These are phyloP conservation scores for Pseudomyrmex flavicornis DNA, from an alignment of 1,140 invertebrate species.

Conservation along the genomic window DNA sequence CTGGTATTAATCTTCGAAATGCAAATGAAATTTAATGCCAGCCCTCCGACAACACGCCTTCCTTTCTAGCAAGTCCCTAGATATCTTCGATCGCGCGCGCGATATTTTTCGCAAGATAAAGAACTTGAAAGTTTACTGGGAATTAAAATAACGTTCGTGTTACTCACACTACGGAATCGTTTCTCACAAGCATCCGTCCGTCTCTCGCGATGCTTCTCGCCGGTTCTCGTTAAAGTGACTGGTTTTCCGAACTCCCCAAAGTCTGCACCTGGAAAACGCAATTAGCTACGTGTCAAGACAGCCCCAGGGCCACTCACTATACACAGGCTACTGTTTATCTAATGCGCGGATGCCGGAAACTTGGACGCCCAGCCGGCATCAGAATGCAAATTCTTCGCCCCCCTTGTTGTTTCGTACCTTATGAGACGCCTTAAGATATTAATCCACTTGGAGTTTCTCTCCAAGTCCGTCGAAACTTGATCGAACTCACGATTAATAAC, in stretches of 20 bases:
- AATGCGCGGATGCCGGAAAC: slow-evolving; percentile 44
- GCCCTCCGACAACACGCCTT: slow-evolving; percentile 18
- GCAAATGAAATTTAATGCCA: slow-evolving; percentile 56
- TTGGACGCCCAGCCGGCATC: slow-evolving; percentile 29
- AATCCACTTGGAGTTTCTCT: slow-evolving; percentile 44
- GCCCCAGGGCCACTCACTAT: slow-evolving; percentile 33
- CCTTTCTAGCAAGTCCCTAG: background rate
- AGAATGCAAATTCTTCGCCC: slow-evolving; percentile 51
- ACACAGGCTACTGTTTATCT: slow-evolving; percentile 52
- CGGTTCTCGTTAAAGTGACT: background rate
- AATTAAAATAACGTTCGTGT: slow-evolving; percentile 11
- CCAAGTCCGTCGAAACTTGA: slow-evolving; percentile 27
- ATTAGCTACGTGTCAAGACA: slow-evolving; percentile 55
- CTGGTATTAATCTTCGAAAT: slow-evolving; percentile 54
- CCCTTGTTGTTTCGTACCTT: slow-evolving; percentile 41
- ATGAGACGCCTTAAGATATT: slow-evolving; percentile 40
- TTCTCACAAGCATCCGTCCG: slow-evolving; percentile 14
- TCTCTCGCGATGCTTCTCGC: slow-evolving; percentile 20
- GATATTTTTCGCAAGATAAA: no score
- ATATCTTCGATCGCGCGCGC: background rate
- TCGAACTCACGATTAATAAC: slow-evolving; percentile 31
- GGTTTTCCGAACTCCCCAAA: slow-evolving; percentile 13
- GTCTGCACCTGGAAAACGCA: slow-evolving; percentile 52
- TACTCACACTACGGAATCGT: slow-evolving; percentile 37
- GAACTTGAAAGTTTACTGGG: background rate